A percentile compares a stretch with the other conserved stretches of the same genome.
These are phyloP conservation scores for Brachyopa scutellaris DNA, from an alignment of 2,888 invertebrate species.

Conservation along the genomic window DNA sequence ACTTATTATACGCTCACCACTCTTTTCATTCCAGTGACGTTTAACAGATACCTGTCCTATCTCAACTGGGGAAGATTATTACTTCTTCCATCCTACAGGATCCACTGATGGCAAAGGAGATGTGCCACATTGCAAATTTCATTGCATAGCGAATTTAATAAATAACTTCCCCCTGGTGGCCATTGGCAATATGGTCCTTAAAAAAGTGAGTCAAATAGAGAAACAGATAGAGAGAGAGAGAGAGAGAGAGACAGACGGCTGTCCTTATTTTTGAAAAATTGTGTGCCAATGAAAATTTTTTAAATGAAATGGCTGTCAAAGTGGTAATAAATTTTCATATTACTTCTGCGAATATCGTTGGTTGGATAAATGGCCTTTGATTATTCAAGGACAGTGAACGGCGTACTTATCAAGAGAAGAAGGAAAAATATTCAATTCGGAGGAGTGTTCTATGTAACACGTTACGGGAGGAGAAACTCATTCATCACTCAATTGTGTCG, in stretches of 20 bases:
- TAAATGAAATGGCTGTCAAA: background rate
- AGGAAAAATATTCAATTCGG: too few relatives aligned
- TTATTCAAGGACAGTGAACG: background rate
- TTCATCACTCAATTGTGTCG: too few relatives aligned
- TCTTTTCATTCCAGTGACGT: too few relatives aligned
- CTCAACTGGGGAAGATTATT: too few relatives aligned
- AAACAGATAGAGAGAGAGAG: too few relatives aligned
- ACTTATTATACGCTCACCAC: too few relatives aligned
- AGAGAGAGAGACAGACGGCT: too few relatives aligned
- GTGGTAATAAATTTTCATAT: constrained; percentile 3
- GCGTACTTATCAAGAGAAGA: background rate
- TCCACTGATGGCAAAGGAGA: background rate
- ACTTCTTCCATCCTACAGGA: background rate
- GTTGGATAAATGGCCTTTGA: background rate
- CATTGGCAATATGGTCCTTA: too few relatives aligned
- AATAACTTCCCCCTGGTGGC: constrained; percentile 20
- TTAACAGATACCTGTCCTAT: too few relatives aligned
- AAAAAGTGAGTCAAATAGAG: too few relatives aligned
- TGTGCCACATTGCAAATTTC: background rate
- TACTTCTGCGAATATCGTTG: background rate
- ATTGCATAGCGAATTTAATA: constrained; percentile 1
- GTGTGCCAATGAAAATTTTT: background rate
- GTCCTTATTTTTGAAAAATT: constrained; percentile 18
- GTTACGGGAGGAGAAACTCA: too few relatives aligned
- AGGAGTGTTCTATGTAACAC: too few relatives aligned